Evolutionary conservation across 2,797 vertebrate species (phyloP), one percentile per base, ranked within the genome.

Genomic region (Chromis chromis): DNA sequence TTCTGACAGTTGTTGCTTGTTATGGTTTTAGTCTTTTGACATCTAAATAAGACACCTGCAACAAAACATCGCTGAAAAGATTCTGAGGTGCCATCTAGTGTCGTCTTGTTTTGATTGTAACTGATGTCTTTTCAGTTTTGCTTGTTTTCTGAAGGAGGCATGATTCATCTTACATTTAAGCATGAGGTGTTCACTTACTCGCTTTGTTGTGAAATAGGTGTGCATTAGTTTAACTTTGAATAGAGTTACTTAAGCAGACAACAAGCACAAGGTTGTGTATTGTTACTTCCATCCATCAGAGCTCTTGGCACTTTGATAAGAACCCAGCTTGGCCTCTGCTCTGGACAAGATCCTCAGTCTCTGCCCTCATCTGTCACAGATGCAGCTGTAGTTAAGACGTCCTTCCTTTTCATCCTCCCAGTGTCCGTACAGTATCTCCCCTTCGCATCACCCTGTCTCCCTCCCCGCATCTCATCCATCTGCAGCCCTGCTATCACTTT

Each of bases 331-430:
- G 58, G 53, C 36, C 58, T 48, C 8, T 56, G 48, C 48, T 44
- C 42, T 16, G 25, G 14, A 67, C 31, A 39, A 22, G 25, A 33
- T 31, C 27, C 33, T 77, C 11, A 9, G 22, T 36, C 57, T 72
- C 36, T 71, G 53, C 33, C 44, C 42, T 50, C 53, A 24, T 76
- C 49, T 55, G 61, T 78, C 48, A 39, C 50, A 62, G 40, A 50
- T 61, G 21, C 53, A 70, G 49, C 77, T 87, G 70, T 72, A 36
- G 56, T 56, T 60, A 53, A 62, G 42, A 24, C 27, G n/a, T 27
- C 69, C 27, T 60, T 60, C 58, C 27, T 70, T 61, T 49, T 74
- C 36, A 49, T 66, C 75, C n/a, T 65, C 39, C 28, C 16, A 53
- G 22, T 74, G 28, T 76, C 60, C 42, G 31, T 22, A 42, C 52